A percentile compares a stretch with the other conserved stretches of the same genome.
phyloP scores from a whole-genome alignment of 2,888 invertebrate genomes.

The Chirona hameri region DNA sequence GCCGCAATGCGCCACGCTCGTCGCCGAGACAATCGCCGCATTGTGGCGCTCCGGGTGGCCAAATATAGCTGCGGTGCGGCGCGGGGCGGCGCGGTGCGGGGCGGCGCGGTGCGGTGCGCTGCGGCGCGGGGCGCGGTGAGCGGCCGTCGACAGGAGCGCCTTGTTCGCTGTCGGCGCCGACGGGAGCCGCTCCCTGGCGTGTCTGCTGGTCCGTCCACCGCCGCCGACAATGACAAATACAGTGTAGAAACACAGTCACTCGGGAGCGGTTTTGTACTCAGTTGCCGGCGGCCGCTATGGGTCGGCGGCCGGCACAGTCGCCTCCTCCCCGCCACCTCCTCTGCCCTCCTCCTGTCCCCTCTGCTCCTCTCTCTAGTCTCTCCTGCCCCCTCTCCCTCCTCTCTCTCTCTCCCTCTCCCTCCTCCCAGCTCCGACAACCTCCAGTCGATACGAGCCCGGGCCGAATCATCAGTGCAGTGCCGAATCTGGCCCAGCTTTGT shows the following conservation, averaged over 20 bases:
- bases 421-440: neutral
- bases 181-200: slow-evolving; percentile 48
- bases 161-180: neutral
- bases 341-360: neutral
- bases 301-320: slow-evolving; percentile 72
- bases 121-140: no score
- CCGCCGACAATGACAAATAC: slow-evolving; percentile 82
- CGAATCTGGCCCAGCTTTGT: no score
- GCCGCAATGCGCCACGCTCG: slow-evolving; percentile 59
- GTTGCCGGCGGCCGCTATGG: slow-evolving; percentile 63
- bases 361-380: neutral
- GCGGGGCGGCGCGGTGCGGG: no score
- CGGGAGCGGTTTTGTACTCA: slow-evolving; percentile 82
- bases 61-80: neutral
- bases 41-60: slow-evolving; percentile 73
- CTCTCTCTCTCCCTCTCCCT: neutral
- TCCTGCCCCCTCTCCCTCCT: neutral
- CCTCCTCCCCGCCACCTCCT: slow-evolving; percentile 61
- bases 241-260: slow-evolving; percentile 76
- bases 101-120: no score
- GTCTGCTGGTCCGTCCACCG: slow-evolving; percentile 88
- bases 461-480: no score
- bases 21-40: slow-evolving; percentile 76
- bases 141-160: neutral
- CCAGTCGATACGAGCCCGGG: neutral